A percentile compares a stretch with the other conserved stretches of the same genome.
phyloP scores from a whole-genome alignment of 2,888 invertebrate genomes.

The Sthenelais limicola region DNA sequence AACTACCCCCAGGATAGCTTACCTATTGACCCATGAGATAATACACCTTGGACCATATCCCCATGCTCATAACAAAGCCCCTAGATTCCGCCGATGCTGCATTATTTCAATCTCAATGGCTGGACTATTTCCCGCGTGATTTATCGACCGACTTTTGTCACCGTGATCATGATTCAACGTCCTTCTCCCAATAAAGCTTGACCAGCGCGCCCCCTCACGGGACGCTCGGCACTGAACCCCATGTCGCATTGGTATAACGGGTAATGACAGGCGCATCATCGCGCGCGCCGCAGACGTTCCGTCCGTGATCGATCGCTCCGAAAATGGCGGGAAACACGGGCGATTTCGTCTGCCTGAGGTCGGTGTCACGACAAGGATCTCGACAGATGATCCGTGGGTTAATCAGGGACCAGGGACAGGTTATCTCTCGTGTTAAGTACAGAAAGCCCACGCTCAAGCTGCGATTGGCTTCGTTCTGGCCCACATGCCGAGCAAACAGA shows the following conservation, averaged over 20 bases:
- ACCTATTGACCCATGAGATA: slow-evolving; percentile 10
- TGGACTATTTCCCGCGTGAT: slow-evolving; percentile 4
- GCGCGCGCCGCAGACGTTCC: slow-evolving; percentile 17
- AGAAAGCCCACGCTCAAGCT: too few species aligned
- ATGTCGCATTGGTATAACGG: slow-evolving; percentile 31
- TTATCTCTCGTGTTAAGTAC: slow-evolving; percentile 32
- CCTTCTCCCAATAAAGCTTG: slow-evolving; percentile 33
- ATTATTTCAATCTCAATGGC: slow-evolving; percentile 37
- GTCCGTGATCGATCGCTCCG: slow-evolving; percentile 18
- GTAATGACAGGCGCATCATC: slow-evolving; percentile 38
- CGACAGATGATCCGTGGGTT: slow-evolving; percentile 15
- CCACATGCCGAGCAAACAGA: too few species aligned
- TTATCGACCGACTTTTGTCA: slow-evolving; percentile 38
- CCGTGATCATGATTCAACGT: slow-evolving; percentile 35
- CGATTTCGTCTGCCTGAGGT: slow-evolving; percentile 1
- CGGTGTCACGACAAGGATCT: slow-evolving; percentile 16
- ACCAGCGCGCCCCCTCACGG: slow-evolving; percentile 6
- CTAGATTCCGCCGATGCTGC: slow-evolving; percentile 7
- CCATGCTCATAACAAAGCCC: slow-evolving; percentile 17
- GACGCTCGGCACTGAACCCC: not conserved
- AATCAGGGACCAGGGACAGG: slow-evolving; percentile 34
- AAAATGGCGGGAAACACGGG: slow-evolving; percentile 30
- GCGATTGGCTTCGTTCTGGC: too few species aligned
- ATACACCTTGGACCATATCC: slow-evolving; percentile 27
- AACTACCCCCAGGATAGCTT: slow-evolving; percentile 4